Conservation (phyloP, 1,140 invertebrate species). For the Eumaeus atala region DNA sequence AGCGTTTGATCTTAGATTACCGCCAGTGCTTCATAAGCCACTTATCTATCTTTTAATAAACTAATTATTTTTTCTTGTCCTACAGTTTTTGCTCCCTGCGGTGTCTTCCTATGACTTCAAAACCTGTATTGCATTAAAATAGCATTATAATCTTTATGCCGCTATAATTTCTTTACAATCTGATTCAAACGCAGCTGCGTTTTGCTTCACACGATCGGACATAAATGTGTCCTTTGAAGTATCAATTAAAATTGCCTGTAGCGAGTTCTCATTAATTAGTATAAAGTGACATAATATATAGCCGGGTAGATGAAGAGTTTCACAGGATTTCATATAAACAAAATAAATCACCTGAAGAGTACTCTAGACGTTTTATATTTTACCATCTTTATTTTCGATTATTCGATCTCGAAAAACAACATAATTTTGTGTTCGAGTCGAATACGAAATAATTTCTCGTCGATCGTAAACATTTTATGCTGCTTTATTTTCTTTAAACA, state of each 20-base stretch:
- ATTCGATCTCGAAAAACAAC: no score
- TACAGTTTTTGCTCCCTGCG: slow-evolving; percentile 3
- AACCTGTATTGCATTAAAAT: slow-evolving; percentile 16
- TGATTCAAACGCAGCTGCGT: slow-evolving; percentile 11
- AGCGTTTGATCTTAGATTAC: no score
- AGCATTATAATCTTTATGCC: slow-evolving; percentile 9
- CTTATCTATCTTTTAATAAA: neutral
- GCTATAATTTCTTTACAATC: slow-evolving; percentile 12
- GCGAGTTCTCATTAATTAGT: neutral
- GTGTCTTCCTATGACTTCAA: slow-evolving; percentile 11
- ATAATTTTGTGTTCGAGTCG: no score
- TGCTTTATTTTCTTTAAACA: no score
- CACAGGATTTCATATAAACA: no score
- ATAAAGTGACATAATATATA: no score
- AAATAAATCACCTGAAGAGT: no score
- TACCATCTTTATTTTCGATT: no score
- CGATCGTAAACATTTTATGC: no score
- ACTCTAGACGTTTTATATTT: no score
- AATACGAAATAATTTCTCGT: no score
- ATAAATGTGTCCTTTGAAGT: neutral
- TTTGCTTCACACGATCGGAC: slow-evolving; percentile 11
- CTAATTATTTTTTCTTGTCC: slow-evolving; percentile 4
- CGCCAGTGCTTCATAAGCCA: neutral
- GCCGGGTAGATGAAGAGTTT: no score
- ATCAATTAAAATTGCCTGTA: neutral